These are phyloP conservation scores for Pteropus rufus DNA, from an alignment of 2,797 vertebrate genomes.

Conservation along the genomic window DNA sequence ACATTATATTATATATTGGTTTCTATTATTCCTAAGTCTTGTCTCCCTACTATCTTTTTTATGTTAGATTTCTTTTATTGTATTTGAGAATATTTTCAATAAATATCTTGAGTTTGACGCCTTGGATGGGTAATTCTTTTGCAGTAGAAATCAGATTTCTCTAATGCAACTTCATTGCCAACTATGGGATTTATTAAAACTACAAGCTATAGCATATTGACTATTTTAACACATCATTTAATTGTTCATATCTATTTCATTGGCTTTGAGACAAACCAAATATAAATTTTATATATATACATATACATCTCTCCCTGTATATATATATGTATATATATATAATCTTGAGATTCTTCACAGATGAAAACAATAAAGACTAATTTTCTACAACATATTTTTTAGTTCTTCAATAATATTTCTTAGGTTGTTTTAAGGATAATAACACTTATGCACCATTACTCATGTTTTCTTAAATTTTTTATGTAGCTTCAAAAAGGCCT, in stretches of 20 bases:
- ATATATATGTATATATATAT: too few species aligned
- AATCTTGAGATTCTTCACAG: conserved; percentile 77
- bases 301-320: too few species aligned
- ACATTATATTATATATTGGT: not conserved
- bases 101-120: conserved; percentile 64
- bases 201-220: conserved; percentile 49
- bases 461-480: conserved; percentile 23
- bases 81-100: conserved; percentile 69
- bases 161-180: conserved; percentile 77
- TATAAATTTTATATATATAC: not conserved
- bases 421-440: conserved; percentile 49
- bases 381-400: conserved; percentile 58
- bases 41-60: not conserved
- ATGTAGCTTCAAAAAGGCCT: not conserved
- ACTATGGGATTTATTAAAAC: conserved; percentile 75
- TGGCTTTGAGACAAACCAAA: conserved; percentile 67
- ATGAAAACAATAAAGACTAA: conserved; percentile 75
- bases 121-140: conserved; percentile 49
- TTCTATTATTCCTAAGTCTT: not conserved
- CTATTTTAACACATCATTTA: conserved; percentile 51
- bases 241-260: conserved; percentile 17
- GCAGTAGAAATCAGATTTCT: conserved; percentile 19
- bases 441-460: conserved; percentile 26
- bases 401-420: conserved; percentile 63
- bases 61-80: conserved; percentile 74